Conservation (phyloP, 30 jellyfish, hydroid and myxozoan genomes). For the Mastigias papua region DNA sequence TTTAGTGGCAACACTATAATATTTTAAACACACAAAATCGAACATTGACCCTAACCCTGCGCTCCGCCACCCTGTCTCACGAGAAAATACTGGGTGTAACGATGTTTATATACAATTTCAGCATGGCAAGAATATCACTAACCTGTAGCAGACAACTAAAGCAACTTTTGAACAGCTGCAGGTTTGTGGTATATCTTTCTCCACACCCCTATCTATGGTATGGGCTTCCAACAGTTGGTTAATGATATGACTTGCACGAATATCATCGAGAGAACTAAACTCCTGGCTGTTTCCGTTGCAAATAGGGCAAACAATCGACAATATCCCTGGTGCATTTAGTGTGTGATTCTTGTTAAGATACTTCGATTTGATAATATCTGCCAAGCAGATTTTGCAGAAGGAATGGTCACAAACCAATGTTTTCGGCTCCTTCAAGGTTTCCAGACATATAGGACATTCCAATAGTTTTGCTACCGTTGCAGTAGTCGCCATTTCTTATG, state of each 20-base stretch:
- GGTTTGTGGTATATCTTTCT: too few species aligned
- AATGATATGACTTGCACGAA: neutral
- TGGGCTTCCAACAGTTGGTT: conserved; percentile 5
- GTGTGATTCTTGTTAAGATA: neutral
- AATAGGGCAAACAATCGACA: neutral
- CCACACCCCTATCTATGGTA: neutral
- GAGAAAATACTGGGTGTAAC: too few species aligned
- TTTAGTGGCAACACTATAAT: too few species aligned
- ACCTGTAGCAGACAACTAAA: neutral
- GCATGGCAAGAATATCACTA: too few species aligned
- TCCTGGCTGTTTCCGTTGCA: neutral
- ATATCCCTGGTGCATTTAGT: neutral
- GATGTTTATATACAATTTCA: too few species aligned
- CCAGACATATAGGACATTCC: conserved; percentile 10
- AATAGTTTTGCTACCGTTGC: neutral
- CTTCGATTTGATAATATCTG: neutral
- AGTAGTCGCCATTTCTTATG: neutral
- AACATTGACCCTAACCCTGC: too few species aligned
- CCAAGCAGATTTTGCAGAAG: conserved; percentile 5
- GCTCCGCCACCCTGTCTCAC: too few species aligned
- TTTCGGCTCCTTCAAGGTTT: neutral
- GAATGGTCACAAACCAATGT: conserved; percentile 3
- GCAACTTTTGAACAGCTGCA: neutral
- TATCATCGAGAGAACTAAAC: neutral
- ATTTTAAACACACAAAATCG: too few species aligned